These are phyloP conservation scores for Pocillopora grandis DNA, from an alignment of 92 coral and sea anemone genomes.

Conservation along the genomic window DNA sequence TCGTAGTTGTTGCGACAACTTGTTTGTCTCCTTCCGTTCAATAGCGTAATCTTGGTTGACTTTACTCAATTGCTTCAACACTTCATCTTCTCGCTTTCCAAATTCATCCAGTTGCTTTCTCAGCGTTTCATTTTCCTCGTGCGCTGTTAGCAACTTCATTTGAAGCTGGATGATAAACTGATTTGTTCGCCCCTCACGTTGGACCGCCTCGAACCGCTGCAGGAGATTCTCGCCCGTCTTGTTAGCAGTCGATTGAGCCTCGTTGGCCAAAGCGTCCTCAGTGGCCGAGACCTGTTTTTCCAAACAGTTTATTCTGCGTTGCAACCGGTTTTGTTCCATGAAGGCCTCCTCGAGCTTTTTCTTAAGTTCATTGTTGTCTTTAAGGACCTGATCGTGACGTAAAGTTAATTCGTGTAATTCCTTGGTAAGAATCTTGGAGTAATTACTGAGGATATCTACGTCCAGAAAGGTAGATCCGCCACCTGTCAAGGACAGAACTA, in stretches of 20 bases:
- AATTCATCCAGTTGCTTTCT: conserved; percentile 35
- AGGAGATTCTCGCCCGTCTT: conserved; percentile 33
- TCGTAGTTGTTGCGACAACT: conserved; percentile 51
- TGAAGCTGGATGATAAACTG: conserved; percentile 71
- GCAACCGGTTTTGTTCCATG: conserved; percentile 24
- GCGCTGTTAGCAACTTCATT: conserved; percentile 54
- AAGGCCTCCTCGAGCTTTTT: conserved; percentile 37
- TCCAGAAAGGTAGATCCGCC: conserved; percentile 38
- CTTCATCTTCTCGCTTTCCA: conserved; percentile 44
- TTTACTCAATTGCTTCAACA: conserved; percentile 48
- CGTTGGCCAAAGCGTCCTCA: conserved; percentile 47
- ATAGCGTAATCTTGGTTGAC: conserved; percentile 57
- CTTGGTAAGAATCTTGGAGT: conserved; percentile 55
- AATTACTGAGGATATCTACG: conserved; percentile 64
- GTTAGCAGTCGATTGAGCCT: conserved; percentile 49
- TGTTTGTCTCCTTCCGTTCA: conserved; percentile 58
- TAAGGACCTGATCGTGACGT: conserved; percentile 56
- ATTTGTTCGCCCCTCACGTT: conserved; percentile 49
- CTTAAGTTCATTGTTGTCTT: conserved; percentile 60
- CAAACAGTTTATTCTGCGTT: conserved; percentile 27
- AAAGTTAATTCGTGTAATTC: conserved; percentile 68
- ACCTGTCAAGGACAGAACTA: not conserved
- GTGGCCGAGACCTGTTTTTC: conserved; percentile 48
- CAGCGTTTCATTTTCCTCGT: conserved; percentile 38
- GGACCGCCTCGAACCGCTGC: conserved; percentile 48